Percentiles rank a stretch among this genome's conserved stretches.
These are phyloP conservation scores for Nomada fabriciana DNA, from an alignment of 2,888 invertebrate genomes.

Conservation along the genomic window DNA sequence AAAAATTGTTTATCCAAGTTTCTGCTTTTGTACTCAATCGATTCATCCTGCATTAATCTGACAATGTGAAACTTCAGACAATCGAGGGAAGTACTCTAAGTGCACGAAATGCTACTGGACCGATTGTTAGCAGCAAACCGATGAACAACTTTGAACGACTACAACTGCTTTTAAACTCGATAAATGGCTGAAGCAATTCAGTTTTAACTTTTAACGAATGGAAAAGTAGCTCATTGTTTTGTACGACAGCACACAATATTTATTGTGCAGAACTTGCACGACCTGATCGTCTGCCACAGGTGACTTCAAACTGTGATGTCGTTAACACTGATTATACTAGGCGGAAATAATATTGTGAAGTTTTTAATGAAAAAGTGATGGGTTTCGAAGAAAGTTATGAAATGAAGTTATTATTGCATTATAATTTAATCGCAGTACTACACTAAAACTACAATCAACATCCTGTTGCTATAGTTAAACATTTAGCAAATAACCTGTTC, in stretches of 20 bases:
- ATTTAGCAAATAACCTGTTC: no score
- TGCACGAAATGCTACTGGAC: constrained; percentile 17
- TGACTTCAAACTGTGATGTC: not conserved
- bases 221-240: constrained; percentile 20
- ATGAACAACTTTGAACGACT: constrained; percentile 31
- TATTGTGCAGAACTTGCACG: not conserved
- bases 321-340: not conserved
- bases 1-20: constrained; percentile 24
- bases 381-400: not conserved
- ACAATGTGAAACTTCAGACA: constrained; percentile 7
- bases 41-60: not conserved
- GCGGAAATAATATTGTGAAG: not conserved
- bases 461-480: not conserved
- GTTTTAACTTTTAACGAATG: constrained; percentile 38
- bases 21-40: not conserved
- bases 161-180: constrained; percentile 34
- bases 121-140: constrained; percentile 49
- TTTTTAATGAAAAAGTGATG: not conserved
- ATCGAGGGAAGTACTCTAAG: not conserved
- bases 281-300: constrained; percentile 1
- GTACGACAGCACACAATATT: not conserved
- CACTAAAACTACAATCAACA: not conserved
- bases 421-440: not conserved
- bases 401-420: not conserved
- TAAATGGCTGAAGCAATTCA: constrained; percentile 35